These are phyloP conservation scores for Galaxea fascicularis DNA, from an alignment of 92 coral and sea anemone species.

Conservation along the genomic window DNA sequence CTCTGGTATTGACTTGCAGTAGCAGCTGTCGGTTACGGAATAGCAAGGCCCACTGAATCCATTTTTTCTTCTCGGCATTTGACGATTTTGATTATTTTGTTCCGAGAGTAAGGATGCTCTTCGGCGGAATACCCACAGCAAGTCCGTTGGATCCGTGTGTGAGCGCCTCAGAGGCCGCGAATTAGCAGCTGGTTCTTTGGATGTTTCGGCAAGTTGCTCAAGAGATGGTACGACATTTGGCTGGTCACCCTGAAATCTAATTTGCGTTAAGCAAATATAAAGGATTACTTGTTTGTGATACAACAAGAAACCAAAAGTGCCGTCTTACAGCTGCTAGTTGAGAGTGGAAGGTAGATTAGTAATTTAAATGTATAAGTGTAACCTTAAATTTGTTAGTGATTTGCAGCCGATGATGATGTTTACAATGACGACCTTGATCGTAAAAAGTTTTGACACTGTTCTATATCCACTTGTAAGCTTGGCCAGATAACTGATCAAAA, in stretches of 20 bases:
- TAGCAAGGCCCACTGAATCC: conserved; percentile 23
- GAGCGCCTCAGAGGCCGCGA: conserved; percentile 52
- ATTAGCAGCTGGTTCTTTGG: conserved; percentile 4
- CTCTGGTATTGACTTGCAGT: background rate
- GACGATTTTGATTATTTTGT: background rate
- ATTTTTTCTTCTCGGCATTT: conserved; percentile 1
- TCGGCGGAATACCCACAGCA: conserved; percentile 68
- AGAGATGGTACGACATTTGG: conserved; percentile 1
- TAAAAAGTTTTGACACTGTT: background rate
- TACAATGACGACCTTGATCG: background rate
- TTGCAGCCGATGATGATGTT: background rate
- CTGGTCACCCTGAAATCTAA: conserved; percentile 42
- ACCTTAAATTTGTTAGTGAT: background rate
- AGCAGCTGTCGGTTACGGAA: background rate
- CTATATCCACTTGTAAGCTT: background rate
- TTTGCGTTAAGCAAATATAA: background rate
- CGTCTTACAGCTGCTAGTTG: background rate
- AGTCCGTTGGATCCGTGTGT: conserved; percentile 74
- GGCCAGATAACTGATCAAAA: background rate
- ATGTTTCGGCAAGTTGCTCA: conserved; percentile 21
- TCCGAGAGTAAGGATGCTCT: conserved; percentile 35
- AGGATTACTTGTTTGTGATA: background rate
- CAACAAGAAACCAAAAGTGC: background rate
- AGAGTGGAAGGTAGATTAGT: background rate
- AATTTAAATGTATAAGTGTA: background rate